Percentiles rank a stretch among this genome's conserved stretches.
These are phyloP conservation scores for Tenthredo livida DNA, from an alignment of 2,888 invertebrate species.

Conservation along the genomic window DNA sequence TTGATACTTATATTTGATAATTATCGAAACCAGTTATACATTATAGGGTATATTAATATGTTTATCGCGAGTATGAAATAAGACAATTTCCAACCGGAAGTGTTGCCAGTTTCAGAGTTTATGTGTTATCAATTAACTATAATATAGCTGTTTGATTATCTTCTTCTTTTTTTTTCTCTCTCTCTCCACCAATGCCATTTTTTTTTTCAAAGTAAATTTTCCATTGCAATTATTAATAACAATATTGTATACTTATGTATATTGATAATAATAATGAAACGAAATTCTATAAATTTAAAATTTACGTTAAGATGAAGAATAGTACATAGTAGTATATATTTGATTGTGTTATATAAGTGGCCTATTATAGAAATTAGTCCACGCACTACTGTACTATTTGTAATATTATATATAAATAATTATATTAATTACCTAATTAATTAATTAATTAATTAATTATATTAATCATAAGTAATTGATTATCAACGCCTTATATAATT, in stretches of 20 bases:
- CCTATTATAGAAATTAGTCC: slow-evolving; percentile 19
- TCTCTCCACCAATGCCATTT: neutral
- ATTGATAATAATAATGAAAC: neutral
- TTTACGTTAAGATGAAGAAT: neutral
- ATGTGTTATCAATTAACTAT: neutral
- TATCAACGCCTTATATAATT: slow-evolving; percentile 38
- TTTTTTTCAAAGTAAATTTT: neutral
- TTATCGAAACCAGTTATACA: neutral
- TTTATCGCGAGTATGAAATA: neutral
- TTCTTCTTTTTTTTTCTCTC: neutral
- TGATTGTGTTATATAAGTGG: slow-evolving; percentile 13
- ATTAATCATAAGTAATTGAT: slow-evolving; percentile 32
- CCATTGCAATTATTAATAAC: neutral
- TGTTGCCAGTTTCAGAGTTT: neutral
- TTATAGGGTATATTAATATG: too few species aligned
- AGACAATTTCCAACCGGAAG: neutral
- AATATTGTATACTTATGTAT: neutral
- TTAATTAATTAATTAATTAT: neutral
- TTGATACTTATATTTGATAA: too few species aligned
- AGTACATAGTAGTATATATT: neutral
- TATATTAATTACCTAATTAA: neutral
- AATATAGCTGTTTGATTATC: neutral
- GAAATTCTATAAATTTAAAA: neutral
- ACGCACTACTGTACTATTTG: slow-evolving; percentile 47
- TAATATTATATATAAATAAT: slow-evolving; percentile 39